A percentile compares a stretch with the other conserved stretches of the same genome.
phyloP scores from a whole-genome alignment of 2,888 invertebrate genomes.

The Lasioglossum pauxillum region DNA sequence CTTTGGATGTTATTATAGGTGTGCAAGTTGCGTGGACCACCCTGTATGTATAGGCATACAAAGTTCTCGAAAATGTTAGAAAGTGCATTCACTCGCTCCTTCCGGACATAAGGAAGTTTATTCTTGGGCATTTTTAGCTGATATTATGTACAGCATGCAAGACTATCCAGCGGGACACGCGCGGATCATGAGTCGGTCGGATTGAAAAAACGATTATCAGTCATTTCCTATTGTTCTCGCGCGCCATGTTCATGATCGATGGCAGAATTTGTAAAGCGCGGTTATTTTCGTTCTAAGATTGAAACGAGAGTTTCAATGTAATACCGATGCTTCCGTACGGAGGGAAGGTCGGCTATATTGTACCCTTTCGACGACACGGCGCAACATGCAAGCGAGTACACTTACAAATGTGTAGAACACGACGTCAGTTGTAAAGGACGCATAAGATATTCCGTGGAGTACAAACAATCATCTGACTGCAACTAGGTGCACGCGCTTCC shows the following conservation, averaged over 20 bases:
- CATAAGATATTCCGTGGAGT: constrained; percentile 31
- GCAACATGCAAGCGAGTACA: background rate
- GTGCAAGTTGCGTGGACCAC: too few species aligned
- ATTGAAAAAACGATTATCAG: background rate
- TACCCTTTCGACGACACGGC: constrained; percentile 3
- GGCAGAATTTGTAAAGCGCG: background rate
- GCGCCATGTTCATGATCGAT: background rate
- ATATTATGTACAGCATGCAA: too few species aligned
- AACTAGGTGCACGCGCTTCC: constrained; percentile 9
- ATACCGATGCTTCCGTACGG: background rate
- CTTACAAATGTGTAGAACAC: constrained; percentile 22
- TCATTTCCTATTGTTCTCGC: background rate
- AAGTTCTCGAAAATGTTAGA: background rate
- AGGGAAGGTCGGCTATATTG: background rate
- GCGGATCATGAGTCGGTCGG: background rate
- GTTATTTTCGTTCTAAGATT: constrained; percentile 12
- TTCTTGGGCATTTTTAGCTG: background rate
- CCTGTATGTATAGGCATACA: too few species aligned
- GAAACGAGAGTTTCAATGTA: constrained; percentile 15
- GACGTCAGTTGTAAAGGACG: constrained; percentile 5
- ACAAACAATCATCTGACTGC: constrained; percentile 31
- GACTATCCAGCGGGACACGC: background rate
- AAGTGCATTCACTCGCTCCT: background rate
- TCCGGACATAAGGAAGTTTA: background rate
- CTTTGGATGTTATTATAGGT: too few species aligned